Percentiles rank a stretch among this genome's conserved stretches.
Evolutionary conservation across 1,140 invertebrate species (phyloP).

Genomic region (Idris sp.): DNA sequence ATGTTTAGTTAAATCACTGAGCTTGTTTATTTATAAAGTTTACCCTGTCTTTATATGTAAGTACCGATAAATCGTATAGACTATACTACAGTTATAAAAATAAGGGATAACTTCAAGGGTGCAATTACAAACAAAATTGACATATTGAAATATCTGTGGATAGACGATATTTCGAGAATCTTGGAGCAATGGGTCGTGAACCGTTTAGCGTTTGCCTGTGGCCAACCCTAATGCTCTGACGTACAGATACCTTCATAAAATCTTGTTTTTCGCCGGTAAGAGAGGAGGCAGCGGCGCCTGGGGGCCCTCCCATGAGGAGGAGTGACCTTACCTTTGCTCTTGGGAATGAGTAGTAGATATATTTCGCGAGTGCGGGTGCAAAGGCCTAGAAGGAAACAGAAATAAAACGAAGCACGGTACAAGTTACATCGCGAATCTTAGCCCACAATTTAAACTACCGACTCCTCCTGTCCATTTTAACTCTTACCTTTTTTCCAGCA

Average conservation of each 20-base stretch:
- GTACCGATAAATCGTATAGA: constrained; percentile 19
- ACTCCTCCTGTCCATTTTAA: constrained; percentile 49
- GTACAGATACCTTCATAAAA: constrained; percentile 65
- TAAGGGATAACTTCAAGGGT: constrained; percentile 25
- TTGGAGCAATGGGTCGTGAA: constrained; percentile 38
- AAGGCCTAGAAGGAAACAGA: constrained; percentile 52
- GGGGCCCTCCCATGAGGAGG: constrained; percentile 78
- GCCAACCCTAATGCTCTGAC: constrained; percentile 55
- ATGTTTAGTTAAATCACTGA: too few species aligned
- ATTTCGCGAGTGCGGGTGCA: constrained; percentile 63
- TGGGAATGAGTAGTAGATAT: constrained; percentile 72
- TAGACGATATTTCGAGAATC: constrained; percentile 45
- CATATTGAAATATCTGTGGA: constrained; percentile 56
- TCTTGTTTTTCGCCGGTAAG: constrained; percentile 69
- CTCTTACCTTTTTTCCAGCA: constrained; percentile 29
- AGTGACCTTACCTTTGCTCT: constrained; percentile 76
- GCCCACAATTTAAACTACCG: constrained; percentile 54
- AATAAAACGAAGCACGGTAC: constrained; percentile 34
- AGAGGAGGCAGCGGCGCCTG: constrained; percentile 74
- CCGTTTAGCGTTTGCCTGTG: constrained; percentile 58
- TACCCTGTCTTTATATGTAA: constrained; percentile 1
- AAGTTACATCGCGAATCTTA: constrained; percentile 53
- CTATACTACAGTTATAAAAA: constrained; percentile 16
- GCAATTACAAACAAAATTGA: constrained; percentile 51
- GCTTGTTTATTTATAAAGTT: constrained; percentile 3